Evolutionary conservation across 2,888 invertebrate species (phyloP).

Genomic region (Pyralis farinalis): DNA sequence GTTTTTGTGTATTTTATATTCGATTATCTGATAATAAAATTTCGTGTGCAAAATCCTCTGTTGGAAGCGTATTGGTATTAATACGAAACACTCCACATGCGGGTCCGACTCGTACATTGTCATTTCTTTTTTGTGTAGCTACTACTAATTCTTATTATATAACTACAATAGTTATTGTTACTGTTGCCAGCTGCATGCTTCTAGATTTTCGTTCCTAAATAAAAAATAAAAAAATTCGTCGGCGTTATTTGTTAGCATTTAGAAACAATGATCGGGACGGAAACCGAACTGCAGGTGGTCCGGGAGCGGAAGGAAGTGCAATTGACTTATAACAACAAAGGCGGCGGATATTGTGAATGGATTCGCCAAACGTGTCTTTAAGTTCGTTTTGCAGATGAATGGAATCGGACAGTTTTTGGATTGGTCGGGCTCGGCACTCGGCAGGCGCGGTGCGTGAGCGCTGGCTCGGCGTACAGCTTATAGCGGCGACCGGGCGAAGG

Average conservation of each 20-base stretch:
- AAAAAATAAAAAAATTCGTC: constrained; percentile 12
- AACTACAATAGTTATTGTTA: constrained; percentile 14
- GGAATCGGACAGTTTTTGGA: constrained; percentile 45
- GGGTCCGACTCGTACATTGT: too few species aligned
- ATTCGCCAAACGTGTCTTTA: constrained; percentile 67
- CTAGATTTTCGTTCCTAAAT: constrained; percentile 14
- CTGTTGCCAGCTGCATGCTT: constrained; percentile 19
- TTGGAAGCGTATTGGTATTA: too few species aligned
- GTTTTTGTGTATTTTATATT: too few species aligned
- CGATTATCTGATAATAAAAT: too few species aligned
- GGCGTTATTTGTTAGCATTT: constrained; percentile 7
- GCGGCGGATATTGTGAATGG: constrained; percentile 49
- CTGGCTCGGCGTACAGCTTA: constrained; percentile 64
- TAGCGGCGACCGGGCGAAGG: constrained; percentile 31
- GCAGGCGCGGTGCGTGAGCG: constrained; percentile 65
- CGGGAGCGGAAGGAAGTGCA: constrained; percentile 60
- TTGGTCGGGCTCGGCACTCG: constrained; percentile 48
- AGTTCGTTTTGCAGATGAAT: constrained; percentile 62
- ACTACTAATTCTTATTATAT: too few species aligned
- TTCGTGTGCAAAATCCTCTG: too few species aligned
- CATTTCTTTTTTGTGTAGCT: constrained; percentile 1
- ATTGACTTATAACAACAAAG: constrained; percentile 49
- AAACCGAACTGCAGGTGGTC: constrained; percentile 14
- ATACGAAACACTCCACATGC: too few species aligned
- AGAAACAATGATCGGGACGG: constrained; percentile 13